Percentiles rank a stretch among this genome's conserved stretches.
These are phyloP conservation scores for Pocillopora grandis DNA, from an alignment of 92 coral and sea anemone genomes.

Conservation along the genomic window DNA sequence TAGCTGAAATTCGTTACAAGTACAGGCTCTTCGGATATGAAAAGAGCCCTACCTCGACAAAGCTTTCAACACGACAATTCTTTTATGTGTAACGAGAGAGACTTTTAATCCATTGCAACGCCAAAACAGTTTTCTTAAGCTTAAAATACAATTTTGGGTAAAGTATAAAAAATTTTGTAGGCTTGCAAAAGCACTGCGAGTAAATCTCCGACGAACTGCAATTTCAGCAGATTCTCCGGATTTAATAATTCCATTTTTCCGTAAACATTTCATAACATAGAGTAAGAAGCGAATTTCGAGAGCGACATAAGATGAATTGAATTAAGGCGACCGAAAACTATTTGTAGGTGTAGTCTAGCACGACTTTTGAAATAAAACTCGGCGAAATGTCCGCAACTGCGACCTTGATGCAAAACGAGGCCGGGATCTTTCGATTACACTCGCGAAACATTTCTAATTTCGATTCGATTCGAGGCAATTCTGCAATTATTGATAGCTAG, in stretches of 20 bases:
- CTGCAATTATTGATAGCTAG: slow-evolving; percentile 24
- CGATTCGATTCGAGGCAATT: slow-evolving; percentile 18
- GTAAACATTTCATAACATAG: slow-evolving; percentile 41
- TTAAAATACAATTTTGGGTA: slow-evolving; percentile 23
- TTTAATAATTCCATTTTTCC: slow-evolving; percentile 36
- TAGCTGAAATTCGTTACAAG: not conserved
- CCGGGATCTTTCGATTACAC: not conserved
- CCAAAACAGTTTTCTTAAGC: slow-evolving; percentile 25
- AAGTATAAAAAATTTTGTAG: slow-evolving; percentile 8
- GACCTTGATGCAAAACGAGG: slow-evolving; percentile 22
- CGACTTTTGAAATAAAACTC: slow-evolving; percentile 16
- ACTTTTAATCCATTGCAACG: slow-evolving; percentile 23
- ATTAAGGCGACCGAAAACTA: slow-evolving; percentile 2
- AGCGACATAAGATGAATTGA: not conserved
- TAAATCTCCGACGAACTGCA: not conserved
- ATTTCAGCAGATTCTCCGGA: slow-evolving; percentile 22
- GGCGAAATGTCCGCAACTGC: slow-evolving; percentile 15
- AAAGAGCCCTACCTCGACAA: not conserved
- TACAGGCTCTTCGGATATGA: not conserved
- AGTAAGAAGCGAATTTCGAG: slow-evolving; percentile 14
- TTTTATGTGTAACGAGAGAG: not conserved
- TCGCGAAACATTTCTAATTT: not conserved
- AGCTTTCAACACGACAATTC: slow-evolving; percentile 2
- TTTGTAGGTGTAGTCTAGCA: slow-evolving; percentile 17
- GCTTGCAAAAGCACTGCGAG: slow-evolving; percentile 14